Evolutionary conservation across 2,888 invertebrate genomes (phyloP).

Genomic region (Acleris holmiana): DNA sequence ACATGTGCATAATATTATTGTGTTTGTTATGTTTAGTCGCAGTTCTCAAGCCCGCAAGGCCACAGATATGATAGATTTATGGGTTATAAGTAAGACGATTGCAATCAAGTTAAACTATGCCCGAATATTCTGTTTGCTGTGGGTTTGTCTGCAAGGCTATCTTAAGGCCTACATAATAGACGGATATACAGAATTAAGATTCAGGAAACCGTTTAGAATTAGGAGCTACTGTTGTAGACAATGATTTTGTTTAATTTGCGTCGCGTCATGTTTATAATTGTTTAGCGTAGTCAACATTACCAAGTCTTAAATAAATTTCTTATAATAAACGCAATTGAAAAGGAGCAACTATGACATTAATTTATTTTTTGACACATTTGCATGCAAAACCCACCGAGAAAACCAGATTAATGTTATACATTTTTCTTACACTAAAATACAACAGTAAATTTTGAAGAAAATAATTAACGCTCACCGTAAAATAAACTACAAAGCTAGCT

Average conservation of each 20-base stretch:
- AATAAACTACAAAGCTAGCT: too few relatives aligned
- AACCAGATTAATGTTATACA: too few relatives aligned
- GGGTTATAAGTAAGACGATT: constrained; percentile 34
- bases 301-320: neutral
- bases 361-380: too few relatives aligned
- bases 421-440: too few relatives aligned
- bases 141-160: constrained; percentile 11
- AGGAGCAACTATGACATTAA: too few relatives aligned
- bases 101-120: constrained; percentile 16
- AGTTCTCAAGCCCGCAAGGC: constrained; percentile 51
- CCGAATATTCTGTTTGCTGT: constrained; percentile 17
- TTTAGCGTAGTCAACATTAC: neutral
- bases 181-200: constrained; percentile 30
- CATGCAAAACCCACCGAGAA: too few relatives aligned
- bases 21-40: constrained; percentile 42
- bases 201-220: constrained; percentile 15
- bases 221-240: constrained; percentile 5
- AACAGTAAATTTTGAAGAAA: too few relatives aligned
- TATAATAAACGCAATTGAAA: neutral
- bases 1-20: constrained; percentile 53
- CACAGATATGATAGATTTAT: constrained; percentile 63
- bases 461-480: too few relatives aligned
- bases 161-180: constrained; percentile 23
- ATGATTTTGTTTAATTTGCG: constrained; percentile 10
- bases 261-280: constrained; percentile 20